Conservation (phyloP, 2,888 invertebrate species). For the Priocnemis perturbator region DNA sequence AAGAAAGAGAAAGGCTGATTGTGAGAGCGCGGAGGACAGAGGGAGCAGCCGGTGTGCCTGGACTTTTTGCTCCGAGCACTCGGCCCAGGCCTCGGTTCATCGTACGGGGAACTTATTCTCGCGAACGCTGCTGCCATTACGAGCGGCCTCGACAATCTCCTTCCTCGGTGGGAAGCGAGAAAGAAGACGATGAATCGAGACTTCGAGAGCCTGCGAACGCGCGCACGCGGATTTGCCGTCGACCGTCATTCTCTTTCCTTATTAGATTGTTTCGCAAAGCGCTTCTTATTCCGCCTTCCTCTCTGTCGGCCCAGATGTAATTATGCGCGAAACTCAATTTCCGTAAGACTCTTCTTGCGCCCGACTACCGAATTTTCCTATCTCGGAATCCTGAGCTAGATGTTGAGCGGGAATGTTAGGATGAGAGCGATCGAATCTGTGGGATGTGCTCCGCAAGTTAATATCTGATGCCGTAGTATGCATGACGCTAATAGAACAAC, state of each 20-base stretch:
- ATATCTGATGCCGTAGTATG: too few relatives aligned
- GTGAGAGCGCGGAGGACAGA: background rate
- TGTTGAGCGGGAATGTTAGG: too few relatives aligned
- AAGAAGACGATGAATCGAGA: background rate
- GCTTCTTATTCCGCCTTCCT: too few relatives aligned
- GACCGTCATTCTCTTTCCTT: background rate
- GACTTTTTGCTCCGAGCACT: constrained; percentile 41
- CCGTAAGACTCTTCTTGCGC: too few relatives aligned
- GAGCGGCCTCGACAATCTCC: background rate
- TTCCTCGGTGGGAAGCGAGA: background rate
- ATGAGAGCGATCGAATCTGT: too few relatives aligned
- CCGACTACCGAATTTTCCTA: too few relatives aligned
- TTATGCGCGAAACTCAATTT: too few relatives aligned
- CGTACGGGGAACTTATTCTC: constrained; percentile 50
- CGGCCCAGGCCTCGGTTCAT: constrained; percentile 48
- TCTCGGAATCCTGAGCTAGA: too few relatives aligned
- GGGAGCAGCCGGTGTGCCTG: constrained; percentile 10
- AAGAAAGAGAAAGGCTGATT: constrained; percentile 2
- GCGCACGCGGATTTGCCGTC: constrained; percentile 1
- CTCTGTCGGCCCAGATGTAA: too few relatives aligned
- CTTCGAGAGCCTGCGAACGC: background rate
- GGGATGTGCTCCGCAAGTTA: too few relatives aligned
- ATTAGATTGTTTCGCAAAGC: too few relatives aligned
- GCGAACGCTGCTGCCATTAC: constrained; percentile 7
- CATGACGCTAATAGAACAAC: too few relatives aligned